Conservation (phyloP, 2,113 vertebrate species). For the Dascyllus trimaculatus region DNA sequence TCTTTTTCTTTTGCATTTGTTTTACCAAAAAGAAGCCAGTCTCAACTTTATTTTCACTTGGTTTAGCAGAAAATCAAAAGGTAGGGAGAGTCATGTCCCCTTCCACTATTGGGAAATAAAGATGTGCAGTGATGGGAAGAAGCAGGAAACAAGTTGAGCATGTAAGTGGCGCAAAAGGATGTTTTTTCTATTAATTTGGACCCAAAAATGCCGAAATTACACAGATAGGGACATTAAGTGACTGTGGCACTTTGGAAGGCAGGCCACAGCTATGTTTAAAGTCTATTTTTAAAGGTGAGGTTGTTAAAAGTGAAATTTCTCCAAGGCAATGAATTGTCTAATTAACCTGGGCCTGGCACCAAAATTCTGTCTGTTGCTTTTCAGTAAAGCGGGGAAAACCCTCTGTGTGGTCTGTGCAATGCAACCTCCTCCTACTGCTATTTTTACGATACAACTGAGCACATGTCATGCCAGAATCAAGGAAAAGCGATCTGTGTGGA, state of each 20-base stretch:
- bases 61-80: not conserved
- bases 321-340: slow-evolving; percentile 39
- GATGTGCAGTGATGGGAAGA: not conserved
- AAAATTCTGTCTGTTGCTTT: slow-evolving; percentile 27
- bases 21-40: not conserved
- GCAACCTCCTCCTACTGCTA: not conserved
- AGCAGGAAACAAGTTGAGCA: not conserved
- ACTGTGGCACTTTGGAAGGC: slow-evolving; percentile 38
- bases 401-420: slow-evolving; percentile 20
- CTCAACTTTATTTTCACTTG: slow-evolving; percentile 5
- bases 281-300: slow-evolving; percentile 42
- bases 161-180: not conserved
- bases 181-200: slow-evolving; percentile 28
- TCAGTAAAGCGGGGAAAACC: slow-evolving; percentile 37
- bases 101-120: slow-evolving; percentile 10
- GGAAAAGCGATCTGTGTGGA: not conserved
- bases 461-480: not conserved
- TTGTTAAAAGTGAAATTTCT: slow-evolving; percentile 56
- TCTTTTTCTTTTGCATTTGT: slow-evolving; percentile 29
- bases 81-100: not conserved
- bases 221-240: slow-evolving; percentile 29
- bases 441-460: not conserved
- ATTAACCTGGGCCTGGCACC: slow-evolving; percentile 52
- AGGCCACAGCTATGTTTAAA: slow-evolving; percentile 48
- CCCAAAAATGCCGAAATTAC: slow-evolving; percentile 41